These are phyloP conservation scores for Podabrus alpinus DNA, from an alignment of 2,888 invertebrate species.

Conservation along the genomic window DNA sequence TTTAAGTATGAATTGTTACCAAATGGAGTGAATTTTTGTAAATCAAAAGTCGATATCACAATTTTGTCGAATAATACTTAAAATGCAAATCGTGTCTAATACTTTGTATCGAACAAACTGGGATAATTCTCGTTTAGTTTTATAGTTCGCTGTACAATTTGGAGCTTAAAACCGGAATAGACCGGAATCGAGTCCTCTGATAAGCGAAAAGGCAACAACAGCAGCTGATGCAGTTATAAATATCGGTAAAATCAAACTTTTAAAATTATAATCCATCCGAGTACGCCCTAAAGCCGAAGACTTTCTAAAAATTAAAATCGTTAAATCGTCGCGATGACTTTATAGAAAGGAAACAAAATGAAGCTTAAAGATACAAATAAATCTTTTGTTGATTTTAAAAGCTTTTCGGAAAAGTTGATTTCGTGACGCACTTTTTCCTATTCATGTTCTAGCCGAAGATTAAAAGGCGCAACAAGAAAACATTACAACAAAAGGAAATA, in stretches of 20 bases:
- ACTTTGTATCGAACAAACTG: background rate
- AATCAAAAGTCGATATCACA: background rate
- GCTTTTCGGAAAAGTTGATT: background rate
- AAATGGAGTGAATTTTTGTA: background rate
- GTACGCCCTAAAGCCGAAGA: background rate
- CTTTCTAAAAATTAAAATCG: background rate
- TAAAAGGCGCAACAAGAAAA: conserved; percentile 20
- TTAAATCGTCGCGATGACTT: background rate
- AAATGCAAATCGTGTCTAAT: background rate
- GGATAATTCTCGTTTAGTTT: background rate
- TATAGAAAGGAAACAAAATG: background rate
- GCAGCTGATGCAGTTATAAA: background rate
- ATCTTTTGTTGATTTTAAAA: background rate
- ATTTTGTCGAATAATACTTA: background rate
- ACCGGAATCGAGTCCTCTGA: background rate
- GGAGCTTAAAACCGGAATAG: background rate
- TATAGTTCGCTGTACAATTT: background rate
- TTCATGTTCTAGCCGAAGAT: conserved; percentile 12
- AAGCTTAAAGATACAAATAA: background rate
- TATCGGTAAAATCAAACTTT: background rate
- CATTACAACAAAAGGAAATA: conserved; percentile 18
- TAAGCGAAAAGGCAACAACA: background rate
- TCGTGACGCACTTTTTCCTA: conserved; percentile 7
- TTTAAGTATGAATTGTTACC: background rate
- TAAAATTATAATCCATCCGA: no score